Conservation (phyloP, 2,888 invertebrate species). For the Cataglyphis rosenhaueri region DNA sequence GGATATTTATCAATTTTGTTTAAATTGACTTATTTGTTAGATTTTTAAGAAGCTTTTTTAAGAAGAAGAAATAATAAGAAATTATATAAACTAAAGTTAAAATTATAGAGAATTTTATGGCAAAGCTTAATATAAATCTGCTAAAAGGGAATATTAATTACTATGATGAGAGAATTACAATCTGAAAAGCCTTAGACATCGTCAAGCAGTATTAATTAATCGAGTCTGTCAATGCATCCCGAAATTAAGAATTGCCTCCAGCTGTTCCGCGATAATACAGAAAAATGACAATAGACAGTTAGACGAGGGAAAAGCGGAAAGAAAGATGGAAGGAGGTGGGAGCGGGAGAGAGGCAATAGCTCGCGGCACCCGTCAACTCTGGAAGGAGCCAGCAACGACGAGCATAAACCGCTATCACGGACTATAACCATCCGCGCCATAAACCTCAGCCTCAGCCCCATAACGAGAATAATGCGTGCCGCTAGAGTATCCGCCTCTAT, state of each 20-base stretch:
- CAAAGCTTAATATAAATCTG: neutral
- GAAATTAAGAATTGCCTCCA: neutral
- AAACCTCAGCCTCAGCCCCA: slow-evolving; percentile 74
- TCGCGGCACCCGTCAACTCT: slow-evolving; percentile 69
- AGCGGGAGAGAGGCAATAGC: slow-evolving; percentile 55
- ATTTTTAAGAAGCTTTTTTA: neutral
- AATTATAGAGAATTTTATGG: neutral
- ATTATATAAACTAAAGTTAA: neutral
- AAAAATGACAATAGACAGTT: slow-evolving; percentile 63
- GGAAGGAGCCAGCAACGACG: slow-evolving; percentile 70
- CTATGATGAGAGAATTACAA: neutral
- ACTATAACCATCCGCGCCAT: slow-evolving; percentile 79
- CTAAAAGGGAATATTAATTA: neutral
- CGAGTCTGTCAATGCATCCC: neutral
- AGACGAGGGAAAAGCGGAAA: slow-evolving; percentile 24
- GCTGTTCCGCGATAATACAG: slow-evolving; percentile 39
- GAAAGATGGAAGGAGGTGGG: slow-evolving; percentile 6
- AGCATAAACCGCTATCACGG: slow-evolving; percentile 80
- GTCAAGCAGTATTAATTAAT: neutral
- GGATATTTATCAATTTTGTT: neutral
- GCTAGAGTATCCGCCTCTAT: slow-evolving; percentile 77
- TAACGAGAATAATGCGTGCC: slow-evolving; percentile 81
- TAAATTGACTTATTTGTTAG: neutral
- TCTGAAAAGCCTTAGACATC: neutral
- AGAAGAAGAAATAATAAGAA: neutral